phyloP scores from a whole-genome alignment of 37 sponge, comb jelly and placozoan genomes.

The Axinella damicornis region DNA sequence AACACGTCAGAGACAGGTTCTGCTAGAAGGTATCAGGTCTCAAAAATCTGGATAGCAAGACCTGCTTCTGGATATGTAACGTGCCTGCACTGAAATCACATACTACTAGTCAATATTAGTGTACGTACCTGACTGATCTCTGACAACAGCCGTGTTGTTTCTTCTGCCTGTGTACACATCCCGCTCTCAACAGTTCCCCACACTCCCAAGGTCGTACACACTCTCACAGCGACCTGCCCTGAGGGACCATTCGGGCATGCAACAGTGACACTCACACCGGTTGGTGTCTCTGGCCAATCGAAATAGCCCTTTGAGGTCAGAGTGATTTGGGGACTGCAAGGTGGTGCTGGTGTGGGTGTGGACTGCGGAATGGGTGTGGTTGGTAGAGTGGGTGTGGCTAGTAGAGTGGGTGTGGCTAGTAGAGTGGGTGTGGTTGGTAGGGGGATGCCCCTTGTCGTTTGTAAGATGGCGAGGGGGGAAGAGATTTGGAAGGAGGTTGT shows the following conservation, averaged over 20 bases:
- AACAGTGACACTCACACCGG: neutral
- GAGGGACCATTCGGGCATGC: constrained; percentile 39
- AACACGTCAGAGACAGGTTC: too few relatives aligned
- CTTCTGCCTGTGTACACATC: neutral
- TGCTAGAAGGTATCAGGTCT: too few relatives aligned
- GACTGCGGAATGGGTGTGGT: constrained; percentile 13
- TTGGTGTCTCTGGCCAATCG: constrained; percentile 9
- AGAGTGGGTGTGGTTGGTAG: neutral
- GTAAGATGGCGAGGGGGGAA: too few relatives aligned
- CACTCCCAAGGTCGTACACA: neutral
- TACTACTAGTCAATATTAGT: too few relatives aligned
- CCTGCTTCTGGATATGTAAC: too few relatives aligned
- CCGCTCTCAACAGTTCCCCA: constrained; percentile 5
- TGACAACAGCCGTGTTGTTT: neutral
- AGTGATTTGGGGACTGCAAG: neutral
- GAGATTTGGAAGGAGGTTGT: neutral
- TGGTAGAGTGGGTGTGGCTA: neutral
- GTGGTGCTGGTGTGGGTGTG: neutral
- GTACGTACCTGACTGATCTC: neutral
- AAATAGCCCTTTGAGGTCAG: neutral
- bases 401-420: neutral
- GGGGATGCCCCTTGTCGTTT: too few relatives aligned
- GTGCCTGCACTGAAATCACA: too few relatives aligned
- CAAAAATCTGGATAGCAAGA: too few relatives aligned
- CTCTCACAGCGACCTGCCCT: constrained; percentile 1